phyloP scores from a whole-genome alignment of 2,113 vertebrate genomes.

The Carassius auratus region DNA sequence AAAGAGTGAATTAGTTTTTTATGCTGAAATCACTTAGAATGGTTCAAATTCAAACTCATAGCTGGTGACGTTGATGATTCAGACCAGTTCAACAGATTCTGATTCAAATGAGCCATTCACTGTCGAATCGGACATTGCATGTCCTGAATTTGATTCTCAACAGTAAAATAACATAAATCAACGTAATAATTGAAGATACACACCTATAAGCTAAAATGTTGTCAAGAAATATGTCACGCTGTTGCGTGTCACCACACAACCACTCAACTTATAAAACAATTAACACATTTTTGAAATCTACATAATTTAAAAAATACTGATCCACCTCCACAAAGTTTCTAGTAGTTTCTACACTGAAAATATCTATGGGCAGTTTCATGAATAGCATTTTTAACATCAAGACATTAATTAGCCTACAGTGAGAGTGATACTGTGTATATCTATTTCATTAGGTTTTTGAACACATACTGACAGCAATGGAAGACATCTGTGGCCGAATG shows the following conservation, averaged over 20 bases:
- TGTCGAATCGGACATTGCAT: too few species aligned
- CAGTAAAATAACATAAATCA: too few species aligned
- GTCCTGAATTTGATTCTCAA: too few species aligned
- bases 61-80: too few species aligned
- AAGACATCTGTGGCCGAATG: conserved; percentile 95
- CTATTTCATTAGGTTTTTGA: conserved; percentile 83
- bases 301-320: background rate
- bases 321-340: background rate
- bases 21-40: background rate
- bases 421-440: background rate
- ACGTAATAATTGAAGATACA: too few species aligned
- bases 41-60: background rate
- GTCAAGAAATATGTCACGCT: too few species aligned
- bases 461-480: conserved; percentile 92
- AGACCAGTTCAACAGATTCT: background rate
- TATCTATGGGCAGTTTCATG: background rate
- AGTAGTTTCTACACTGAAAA: background rate
- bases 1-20: background rate
- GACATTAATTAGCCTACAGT: background rate
- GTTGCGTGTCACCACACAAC: too few species aligned
- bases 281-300: background rate
- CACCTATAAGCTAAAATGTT: too few species aligned
- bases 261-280: background rate
- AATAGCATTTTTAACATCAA: background rate
- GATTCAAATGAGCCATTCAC: too few species aligned